Evolutionary conservation across 2,797 vertebrate species (phyloP), one percentile per base, ranked within the genome.

Genomic region (Falco rusticolus): DNA sequence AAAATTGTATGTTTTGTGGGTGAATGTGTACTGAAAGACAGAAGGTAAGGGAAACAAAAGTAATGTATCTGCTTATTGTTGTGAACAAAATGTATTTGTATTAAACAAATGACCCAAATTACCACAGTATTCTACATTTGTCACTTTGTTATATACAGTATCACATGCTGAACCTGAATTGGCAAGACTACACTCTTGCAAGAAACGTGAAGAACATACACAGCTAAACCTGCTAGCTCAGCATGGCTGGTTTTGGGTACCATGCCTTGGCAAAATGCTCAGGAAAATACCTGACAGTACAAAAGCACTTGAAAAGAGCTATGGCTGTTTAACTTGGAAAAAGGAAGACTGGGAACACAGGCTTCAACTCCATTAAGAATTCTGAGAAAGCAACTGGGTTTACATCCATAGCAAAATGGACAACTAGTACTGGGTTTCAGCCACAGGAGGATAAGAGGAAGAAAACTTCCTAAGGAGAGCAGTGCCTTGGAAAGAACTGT

Each of bases 21-120:
- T 96, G 96, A 97, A 97, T 87, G 87, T 97, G 92, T 97, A 96
- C 80, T 96, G 94, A 95, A 97, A 96, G 96, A 95, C 80, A 94
- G 97, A 97, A 92, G 96, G 96, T 63, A 94, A 95, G 93, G 93
- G 95, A 87, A 97, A 96, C 61, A 96, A 95, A 94, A 95, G 69
- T 96, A 97, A 96, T 96, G 97, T 96, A 97, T 96, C 78, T 97
- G 92, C 96, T 97, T 94, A 97, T 94, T 98, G 98, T 98, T 98
- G 98, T 98, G 97, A 92, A 98, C 97, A 94, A 97, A 97, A 97
- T 97, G 98, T 98, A 98, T 97, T 97, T 97, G 97, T 97, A 98
- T 98, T 98, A 98, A 98, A 98, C 94, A 95, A 96, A 96, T 97
- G 90, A 97, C 69, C 74, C 60, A 86, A 97, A 94, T 53, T 72